Evolutionary conservation across 2,113 vertebrate genomes (phyloP).

Genomic region (Epinephelus cyanopodus): DNA sequence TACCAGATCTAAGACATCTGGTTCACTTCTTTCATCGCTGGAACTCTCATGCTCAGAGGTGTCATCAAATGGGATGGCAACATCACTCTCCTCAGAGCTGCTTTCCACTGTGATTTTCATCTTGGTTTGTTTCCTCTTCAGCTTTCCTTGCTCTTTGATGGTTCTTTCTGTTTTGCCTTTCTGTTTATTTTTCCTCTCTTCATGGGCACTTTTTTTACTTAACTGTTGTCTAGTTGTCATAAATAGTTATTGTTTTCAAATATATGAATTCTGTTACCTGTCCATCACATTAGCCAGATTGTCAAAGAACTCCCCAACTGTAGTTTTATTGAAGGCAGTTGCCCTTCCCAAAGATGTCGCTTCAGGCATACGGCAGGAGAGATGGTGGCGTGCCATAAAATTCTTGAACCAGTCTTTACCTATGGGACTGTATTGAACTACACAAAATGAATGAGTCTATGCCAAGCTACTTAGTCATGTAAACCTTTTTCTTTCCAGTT

Average conservation of each 20-base stretch:
- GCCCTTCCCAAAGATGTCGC: neutral
- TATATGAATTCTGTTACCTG: slow-evolving; percentile 6
- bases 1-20: too few relatives aligned
- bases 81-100: slow-evolving; percentile 2
- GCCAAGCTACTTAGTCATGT: too few relatives aligned
- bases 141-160: neutral
- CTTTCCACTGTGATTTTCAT: neutral
- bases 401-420: neutral
- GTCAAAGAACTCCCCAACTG: slow-evolving; percentile 11
- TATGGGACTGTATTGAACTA: neutral
- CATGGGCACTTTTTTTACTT: too few relatives aligned
- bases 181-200: too few relatives aligned
- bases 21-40: too few relatives aligned
- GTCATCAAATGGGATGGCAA: neutral
- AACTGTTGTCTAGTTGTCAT: too few relatives aligned
- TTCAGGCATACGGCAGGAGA: neutral
- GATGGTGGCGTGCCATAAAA: neutral
- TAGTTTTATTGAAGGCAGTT: slow-evolving; percentile 6
- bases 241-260: too few relatives aligned
- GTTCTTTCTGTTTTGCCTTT: too few relatives aligned
- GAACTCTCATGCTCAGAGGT: too few relatives aligned
- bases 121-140: neutral
- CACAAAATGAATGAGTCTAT: too few relatives aligned
- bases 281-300: slow-evolving; percentile 3
- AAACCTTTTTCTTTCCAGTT: slow-evolving; percentile 1